Evolutionary conservation across 2,113 vertebrate genomes (phyloP).

Genomic region (Anguilla rostrata): DNA sequence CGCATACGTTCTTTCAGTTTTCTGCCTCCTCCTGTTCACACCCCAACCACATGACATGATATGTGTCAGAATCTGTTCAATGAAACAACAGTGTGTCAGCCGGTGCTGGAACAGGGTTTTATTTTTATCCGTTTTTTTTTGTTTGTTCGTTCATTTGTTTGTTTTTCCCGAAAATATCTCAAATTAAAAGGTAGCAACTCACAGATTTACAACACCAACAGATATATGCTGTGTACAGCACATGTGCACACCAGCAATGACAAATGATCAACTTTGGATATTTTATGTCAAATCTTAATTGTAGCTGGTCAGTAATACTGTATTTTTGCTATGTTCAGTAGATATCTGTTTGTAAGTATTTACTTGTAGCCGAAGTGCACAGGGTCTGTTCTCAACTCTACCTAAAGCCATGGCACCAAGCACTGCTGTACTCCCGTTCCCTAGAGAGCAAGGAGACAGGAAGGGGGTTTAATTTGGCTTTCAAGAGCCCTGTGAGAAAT

Average conservation of each 20-base stretch:
- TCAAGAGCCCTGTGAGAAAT: constrained; percentile 61
- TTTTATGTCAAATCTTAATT: too few relatives aligned
- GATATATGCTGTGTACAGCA: not conserved
- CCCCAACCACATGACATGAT: not conserved
- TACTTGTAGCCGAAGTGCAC: not conserved
- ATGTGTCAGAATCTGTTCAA: not conserved
- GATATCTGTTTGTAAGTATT: not conserved
- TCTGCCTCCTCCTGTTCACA: not conserved
- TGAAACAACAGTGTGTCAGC: not conserved
- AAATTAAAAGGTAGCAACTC: not conserved
- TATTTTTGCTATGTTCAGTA: too few relatives aligned
- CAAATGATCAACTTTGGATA: too few relatives aligned
- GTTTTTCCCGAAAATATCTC: not conserved
- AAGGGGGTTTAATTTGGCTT: constrained; percentile 69
- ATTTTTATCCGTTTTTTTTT: not conserved
- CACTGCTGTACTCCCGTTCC: not conserved
- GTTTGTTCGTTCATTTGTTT: not conserved
- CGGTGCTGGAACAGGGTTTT: not conserved
- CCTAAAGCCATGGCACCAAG: not conserved
- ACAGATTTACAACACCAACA: not conserved
- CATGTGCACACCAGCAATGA: not conserved
- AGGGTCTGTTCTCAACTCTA: not conserved
- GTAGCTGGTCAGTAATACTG: too few relatives aligned
- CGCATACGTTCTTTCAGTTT: not conserved
- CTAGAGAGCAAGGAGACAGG: constrained; percentile 54